Evolutionary conservation across 2,888 invertebrate genomes (phyloP).

Genomic region (Chorisops tibialis): DNA sequence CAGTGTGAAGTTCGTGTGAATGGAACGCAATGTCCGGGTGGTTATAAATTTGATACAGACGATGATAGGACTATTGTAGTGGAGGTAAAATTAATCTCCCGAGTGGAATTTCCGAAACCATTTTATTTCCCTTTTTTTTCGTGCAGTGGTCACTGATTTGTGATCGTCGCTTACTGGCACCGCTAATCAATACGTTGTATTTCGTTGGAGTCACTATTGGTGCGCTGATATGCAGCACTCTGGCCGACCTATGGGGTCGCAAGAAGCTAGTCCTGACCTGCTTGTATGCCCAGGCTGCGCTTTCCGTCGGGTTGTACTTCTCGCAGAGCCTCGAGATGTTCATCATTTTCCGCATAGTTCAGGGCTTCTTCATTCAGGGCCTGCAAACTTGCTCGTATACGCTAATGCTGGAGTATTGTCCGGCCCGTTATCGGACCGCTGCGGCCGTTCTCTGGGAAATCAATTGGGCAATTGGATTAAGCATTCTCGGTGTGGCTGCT

Average conservation of each 20-base stretch:
- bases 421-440: conserved; percentile 51
- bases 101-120: too few relatives aligned
- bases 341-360: conserved; percentile 48
- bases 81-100: too few relatives aligned
- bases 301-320: conserved; percentile 39
- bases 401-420: conserved; percentile 54
- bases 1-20: too few relatives aligned
- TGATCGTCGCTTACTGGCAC: too few relatives aligned
- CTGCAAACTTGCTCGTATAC: conserved; percentile 55
- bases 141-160: too few relatives aligned
- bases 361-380: conserved; percentile 54
- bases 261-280: conserved; percentile 50
- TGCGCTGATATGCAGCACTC: conserved; percentile 48
- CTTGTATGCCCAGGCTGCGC: conserved; percentile 48
- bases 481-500: conserved; percentile 50
- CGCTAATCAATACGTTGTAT: too few relatives aligned
- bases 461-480: conserved; percentile 53
- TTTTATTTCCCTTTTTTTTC: too few relatives aligned
- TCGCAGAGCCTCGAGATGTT: conserved; percentile 46
- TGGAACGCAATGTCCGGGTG: too few relatives aligned
- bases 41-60: too few relatives aligned
- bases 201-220: conserved; percentile 51
- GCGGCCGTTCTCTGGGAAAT: conserved; percentile 53
- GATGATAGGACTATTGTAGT: too few relatives aligned
- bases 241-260: conserved; percentile 52